Percentiles rank a stretch among this genome's conserved stretches.
phyloP scores from a whole-genome alignment of 2,797 vertebrate species.

The Todus mexicanus region DNA sequence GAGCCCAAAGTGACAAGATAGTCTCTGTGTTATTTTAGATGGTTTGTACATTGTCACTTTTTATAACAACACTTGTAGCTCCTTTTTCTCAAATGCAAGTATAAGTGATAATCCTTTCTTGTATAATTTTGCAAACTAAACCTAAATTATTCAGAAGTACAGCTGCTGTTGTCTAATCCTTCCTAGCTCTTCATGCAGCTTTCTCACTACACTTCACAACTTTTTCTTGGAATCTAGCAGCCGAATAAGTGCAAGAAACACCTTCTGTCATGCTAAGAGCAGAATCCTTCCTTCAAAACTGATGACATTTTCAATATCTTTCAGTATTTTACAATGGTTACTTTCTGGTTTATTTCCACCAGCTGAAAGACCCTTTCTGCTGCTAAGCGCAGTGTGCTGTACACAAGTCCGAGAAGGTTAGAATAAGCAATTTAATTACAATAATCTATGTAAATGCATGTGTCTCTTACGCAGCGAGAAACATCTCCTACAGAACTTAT shows the following conservation, averaged over 20 bases:
- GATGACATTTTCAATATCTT: not conserved
- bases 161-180: slow-evolving; percentile 40
- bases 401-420: not conserved
- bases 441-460: not conserved
- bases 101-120: slow-evolving; percentile 6
- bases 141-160: slow-evolving; percentile 47
- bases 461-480: not conserved
- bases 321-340: not conserved
- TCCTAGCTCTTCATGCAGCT: not conserved
- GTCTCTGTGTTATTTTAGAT: not conserved
- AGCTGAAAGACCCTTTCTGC: not conserved
- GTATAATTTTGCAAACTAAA: slow-evolving; percentile 33
- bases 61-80: slow-evolving; percentile 2
- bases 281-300: not conserved
- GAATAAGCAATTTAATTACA: not conserved
- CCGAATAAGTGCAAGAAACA: not conserved
- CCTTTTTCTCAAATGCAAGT: slow-evolving; percentile 1
- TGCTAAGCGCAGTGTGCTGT: not conserved
- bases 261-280: not conserved
- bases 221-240: not conserved
- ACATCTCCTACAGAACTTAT: not conserved
- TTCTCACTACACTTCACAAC: not conserved
- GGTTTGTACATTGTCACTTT: not conserved
- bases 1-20: not conserved
- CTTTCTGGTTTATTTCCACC: not conserved